These are phyloP conservation scores for Psilopsiagon aymara DNA, from an alignment of 2,113 vertebrate genomes.

Conservation along the genomic window DNA sequence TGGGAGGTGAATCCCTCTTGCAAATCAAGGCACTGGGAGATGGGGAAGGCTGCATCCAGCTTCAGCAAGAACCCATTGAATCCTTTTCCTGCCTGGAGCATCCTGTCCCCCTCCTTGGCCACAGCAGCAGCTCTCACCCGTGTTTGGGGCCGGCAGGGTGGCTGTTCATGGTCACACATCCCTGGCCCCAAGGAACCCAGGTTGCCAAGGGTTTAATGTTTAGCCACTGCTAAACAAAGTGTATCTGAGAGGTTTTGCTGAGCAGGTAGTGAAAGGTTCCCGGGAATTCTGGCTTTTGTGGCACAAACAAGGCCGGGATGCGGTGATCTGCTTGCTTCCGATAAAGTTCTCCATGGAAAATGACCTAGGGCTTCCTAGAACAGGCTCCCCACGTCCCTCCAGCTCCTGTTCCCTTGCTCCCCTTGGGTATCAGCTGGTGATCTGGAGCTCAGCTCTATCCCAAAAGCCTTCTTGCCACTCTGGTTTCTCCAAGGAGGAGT, in stretches of 20 bases:
- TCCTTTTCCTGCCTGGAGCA: not conserved
- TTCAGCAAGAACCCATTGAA: not conserved
- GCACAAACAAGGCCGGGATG: not conserved
- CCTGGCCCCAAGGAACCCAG: not conserved
- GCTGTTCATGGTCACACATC: not conserved
- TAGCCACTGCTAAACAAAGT: conserved; percentile 42
- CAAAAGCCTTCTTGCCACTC: not conserved
- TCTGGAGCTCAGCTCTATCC: not conserved
- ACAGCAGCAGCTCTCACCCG: accelerated
- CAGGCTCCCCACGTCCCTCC: not conserved
- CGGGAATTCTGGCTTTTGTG: not conserved
- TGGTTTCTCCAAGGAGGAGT: not conserved
- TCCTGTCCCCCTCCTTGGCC: not conserved
- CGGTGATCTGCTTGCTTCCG: not conserved
- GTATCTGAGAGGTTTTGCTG: not conserved
- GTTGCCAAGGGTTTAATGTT: conserved; percentile 65
- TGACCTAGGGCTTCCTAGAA: not conserved
- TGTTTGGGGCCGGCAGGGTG: not conserved
- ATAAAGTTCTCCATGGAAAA: not conserved
- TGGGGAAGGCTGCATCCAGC: not conserved
- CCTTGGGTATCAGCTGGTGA: not conserved
- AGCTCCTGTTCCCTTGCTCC: not conserved
- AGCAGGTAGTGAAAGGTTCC: not conserved
- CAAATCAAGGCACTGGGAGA: not conserved
- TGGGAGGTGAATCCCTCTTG: not conserved